Base-by-base conservation (phyloP, 2,797 vertebrate species). In the Echeneis naucrates region DNA sequence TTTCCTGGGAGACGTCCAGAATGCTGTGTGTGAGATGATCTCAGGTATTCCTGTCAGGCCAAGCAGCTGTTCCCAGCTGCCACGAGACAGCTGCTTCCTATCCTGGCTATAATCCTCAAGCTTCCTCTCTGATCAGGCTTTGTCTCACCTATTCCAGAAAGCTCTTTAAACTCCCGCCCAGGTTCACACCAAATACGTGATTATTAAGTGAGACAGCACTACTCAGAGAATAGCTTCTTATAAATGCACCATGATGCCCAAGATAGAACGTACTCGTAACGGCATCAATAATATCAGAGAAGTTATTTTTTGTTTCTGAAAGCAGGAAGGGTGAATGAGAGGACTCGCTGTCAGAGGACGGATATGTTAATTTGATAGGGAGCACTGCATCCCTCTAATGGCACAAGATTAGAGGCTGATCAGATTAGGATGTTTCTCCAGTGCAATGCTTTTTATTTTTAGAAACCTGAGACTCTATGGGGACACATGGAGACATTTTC, bases 391-490 rank as follows among this genome's bases (percentile, higher is more conserved):
- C 84, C 63, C 85, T 84, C 87, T 89, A 91, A 93, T 88, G 88
- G 89, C 72, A 81, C 59, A 84, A 85, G 91, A 92, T 92, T 92
- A 93, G 82, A 80, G 85, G 75, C 79, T 87, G 90, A 94, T 92
- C 88, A 91, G 90, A 93, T 93, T 93, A 92, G 87, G 65, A 77
- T 83, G 75, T 23, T 73, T 85, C 83, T 84, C 74, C 73, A 23
- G 80, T 89, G 88, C 79, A 64, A 83, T 82, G 80, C 84, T 85
- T 93, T 91, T 91, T 92, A 93, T 94, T 93, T 93, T 92, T 92
- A 92, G 91, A 87, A 90, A 89, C 81, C 78, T 37, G 83, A 92
- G 81, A 90, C 79, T 77, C 83, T 4, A 9, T 38, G 21, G 82
- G 81, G 85, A 84, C 63, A 51, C 47, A 75, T 58, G 68, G 75